Evolutionary conservation across 2,888 invertebrate species (phyloP).

Genomic region (Parascotia fuliginaria): DNA sequence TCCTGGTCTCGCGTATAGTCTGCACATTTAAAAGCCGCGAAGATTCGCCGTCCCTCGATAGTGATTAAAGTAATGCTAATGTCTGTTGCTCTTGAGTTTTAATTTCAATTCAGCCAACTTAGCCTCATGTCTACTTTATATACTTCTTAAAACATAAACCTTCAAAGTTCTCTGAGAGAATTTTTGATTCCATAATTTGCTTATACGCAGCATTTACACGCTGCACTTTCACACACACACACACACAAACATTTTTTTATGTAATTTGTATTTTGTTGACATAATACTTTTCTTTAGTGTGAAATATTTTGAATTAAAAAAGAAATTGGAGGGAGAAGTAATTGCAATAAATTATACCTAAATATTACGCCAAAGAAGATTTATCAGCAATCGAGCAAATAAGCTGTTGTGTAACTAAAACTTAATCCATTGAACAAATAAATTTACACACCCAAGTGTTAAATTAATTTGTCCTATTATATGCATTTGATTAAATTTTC

Average conservation of each 20-base stretch:
- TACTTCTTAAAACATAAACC: conserved; percentile 20
- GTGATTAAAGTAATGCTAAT: conserved; percentile 74
- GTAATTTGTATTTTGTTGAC: too few relatives aligned
- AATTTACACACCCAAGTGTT: conserved; percentile 1
- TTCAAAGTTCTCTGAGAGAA: not conserved
- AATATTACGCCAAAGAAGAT: too few relatives aligned
- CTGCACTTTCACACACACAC: too few relatives aligned
- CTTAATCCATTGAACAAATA: not conserved
- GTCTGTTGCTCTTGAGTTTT: conserved; percentile 59
- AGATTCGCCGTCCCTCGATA: conserved; percentile 62
- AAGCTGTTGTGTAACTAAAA: not conserved
- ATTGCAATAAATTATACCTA: too few relatives aligned
- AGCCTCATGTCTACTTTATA: conserved; percentile 37
- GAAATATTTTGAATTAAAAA: too few relatives aligned
- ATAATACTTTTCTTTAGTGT: too few relatives aligned
- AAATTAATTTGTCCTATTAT: conserved; percentile 13
- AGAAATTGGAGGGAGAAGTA: too few relatives aligned
- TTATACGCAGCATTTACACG: not conserved
- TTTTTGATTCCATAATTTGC: not conserved
- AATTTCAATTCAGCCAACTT: conserved; percentile 55
- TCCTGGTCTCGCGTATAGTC: conserved; percentile 53
- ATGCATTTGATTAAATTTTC: conserved; percentile 21
- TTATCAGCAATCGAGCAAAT: not conserved
- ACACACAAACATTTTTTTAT: too few relatives aligned
- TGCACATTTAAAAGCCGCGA: conserved; percentile 67